A percentile compares a stretch with the other conserved stretches of the same genome.
phyloP scores from a whole-genome alignment of 2,888 invertebrate species.

The Cryptosula pallasiana region DNA sequence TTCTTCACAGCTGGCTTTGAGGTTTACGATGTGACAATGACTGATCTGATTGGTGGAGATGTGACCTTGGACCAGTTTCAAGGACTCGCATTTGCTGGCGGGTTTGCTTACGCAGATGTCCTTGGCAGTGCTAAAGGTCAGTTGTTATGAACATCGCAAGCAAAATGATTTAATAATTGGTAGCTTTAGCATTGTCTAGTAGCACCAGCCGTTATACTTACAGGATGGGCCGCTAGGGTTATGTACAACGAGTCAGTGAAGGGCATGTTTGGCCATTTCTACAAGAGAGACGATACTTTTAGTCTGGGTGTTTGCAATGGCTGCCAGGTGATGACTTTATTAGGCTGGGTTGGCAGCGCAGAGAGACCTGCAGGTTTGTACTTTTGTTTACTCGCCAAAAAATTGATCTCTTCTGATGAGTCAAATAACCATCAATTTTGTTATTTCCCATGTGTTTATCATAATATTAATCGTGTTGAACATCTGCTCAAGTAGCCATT shows the following conservation, averaged over 20 bases:
- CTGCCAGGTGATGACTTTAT: conserved; percentile 87
- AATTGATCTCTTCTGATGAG: background rate
- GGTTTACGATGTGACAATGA: conserved; percentile 91
- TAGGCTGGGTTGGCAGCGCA: conserved; percentile 76
- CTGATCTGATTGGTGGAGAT: conserved; percentile 70
- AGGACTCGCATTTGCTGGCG: conserved; percentile 90
- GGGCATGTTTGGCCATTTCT: conserved; percentile 73
- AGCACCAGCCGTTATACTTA: conserved; percentile 1
- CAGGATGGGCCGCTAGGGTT: conserved; percentile 90
- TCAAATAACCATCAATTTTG: background rate
- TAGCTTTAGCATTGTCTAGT: background rate
- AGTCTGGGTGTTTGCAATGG: conserved; percentile 98
- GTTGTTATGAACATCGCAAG: background rate
- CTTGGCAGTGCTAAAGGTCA: conserved; percentile 82
- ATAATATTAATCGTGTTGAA: background rate
- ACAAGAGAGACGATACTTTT: conserved; percentile 69
- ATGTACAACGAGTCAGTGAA: conserved; percentile 71
- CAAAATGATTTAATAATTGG: background rate
- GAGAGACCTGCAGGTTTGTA: too few relatives aligned
- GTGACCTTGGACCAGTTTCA: conserved; percentile 73
- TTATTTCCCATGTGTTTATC: background rate
- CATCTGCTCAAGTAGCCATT: too few relatives aligned
- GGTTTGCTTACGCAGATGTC: conserved; percentile 98
- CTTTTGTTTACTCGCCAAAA: too few relatives aligned
- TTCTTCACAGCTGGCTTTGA: conserved; percentile 77